phyloP scores from a whole-genome alignment of 1,140 invertebrate genomes.

The Cephus cinctus region DNA sequence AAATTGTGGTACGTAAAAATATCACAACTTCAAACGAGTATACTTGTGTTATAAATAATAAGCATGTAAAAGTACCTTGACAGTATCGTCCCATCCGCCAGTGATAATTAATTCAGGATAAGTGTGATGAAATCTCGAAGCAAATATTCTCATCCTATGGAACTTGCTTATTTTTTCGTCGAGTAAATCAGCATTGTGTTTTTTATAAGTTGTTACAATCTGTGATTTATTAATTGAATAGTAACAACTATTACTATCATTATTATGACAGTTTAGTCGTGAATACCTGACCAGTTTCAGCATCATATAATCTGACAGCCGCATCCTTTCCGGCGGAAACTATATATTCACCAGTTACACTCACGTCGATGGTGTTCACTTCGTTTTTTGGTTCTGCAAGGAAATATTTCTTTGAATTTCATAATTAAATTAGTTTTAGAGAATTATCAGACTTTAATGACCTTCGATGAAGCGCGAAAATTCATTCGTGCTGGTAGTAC shows the following conservation, averaged over 20 bases:
- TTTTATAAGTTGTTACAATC: conserved; percentile 24
- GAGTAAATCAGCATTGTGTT: conserved; percentile 17
- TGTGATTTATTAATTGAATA: too few relatives aligned
- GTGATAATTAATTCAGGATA: conserved; percentile 34
- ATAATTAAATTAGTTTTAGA: background rate
- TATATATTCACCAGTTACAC: conserved; percentile 22
- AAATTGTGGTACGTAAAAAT: too few relatives aligned
- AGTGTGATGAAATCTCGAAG: conserved; percentile 33
- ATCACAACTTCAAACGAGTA: too few relatives aligned
- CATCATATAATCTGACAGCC: conserved; percentile 35
- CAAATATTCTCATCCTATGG: conserved; percentile 41
- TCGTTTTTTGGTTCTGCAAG: conserved; percentile 39
- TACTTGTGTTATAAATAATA: too few relatives aligned
- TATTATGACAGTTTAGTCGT: background rate
- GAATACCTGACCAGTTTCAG: conserved; percentile 30
- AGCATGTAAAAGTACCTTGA: too few relatives aligned
- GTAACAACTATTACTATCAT: background rate
- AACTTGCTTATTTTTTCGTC: conserved; percentile 27
- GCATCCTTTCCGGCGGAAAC: conserved; percentile 42
- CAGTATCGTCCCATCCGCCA: conserved; percentile 43
- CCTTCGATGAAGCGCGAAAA: conserved; percentile 30
- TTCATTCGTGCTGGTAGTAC: conserved; percentile 24
- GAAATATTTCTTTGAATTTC: background rate
- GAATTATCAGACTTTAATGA: conserved; percentile 9
- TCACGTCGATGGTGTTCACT: conserved; percentile 38